phyloP scores from a whole-genome alignment of 2,888 invertebrate species.

The Ypsolopha scabrella region DNA sequence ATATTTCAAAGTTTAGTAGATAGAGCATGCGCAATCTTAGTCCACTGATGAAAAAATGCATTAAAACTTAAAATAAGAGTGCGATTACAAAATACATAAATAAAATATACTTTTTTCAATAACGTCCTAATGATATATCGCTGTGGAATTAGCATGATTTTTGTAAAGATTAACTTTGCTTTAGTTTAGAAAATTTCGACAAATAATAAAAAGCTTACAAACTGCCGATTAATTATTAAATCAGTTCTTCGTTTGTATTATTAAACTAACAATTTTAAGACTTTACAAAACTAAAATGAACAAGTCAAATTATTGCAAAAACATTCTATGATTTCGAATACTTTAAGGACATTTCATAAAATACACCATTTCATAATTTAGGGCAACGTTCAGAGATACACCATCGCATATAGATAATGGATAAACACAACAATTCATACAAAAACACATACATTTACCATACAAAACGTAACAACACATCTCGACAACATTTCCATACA shows the following conservation, averaged over 20 bases:
- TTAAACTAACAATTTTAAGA: too few relatives aligned
- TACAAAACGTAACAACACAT: conserved; percentile 9
- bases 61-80: conserved; percentile 4
- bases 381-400: background rate
- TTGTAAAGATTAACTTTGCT: background rate
- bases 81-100: background rate
- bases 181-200: background rate
- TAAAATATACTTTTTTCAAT: background rate
- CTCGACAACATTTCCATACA: background rate
- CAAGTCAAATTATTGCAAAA: background rate
- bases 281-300: too few relatives aligned
- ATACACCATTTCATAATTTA: background rate
- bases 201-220: background rate
- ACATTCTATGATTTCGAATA: background rate
- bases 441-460: conserved; percentile 6
- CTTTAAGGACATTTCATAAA: background rate
- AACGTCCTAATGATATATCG: background rate
- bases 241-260: too few relatives aligned
- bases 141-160: background rate
- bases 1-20: conserved; percentile 9
- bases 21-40: conserved; percentile 6
- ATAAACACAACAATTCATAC: conserved; percentile 3
- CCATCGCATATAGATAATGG: background rate
- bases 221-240: background rate
- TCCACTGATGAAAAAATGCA: conserved; percentile 10